Percentiles rank a stretch among this genome's conserved stretches.
Evolutionary conservation across 1,140 invertebrate species (phyloP).

Genomic region (Heterodera schachtii): DNA sequence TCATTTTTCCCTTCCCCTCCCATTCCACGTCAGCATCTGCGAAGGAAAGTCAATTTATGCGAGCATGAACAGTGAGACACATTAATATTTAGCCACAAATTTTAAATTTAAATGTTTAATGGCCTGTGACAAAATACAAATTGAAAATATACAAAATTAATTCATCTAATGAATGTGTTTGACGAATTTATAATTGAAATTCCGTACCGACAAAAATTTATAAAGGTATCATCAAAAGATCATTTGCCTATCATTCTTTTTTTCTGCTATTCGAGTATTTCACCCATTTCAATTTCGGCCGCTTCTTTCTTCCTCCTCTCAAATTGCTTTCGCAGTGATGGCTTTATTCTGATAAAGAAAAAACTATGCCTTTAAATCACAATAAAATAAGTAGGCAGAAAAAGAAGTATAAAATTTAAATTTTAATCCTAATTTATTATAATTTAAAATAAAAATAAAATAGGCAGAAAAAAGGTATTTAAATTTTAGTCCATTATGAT

Average conservation of each 20-base stretch:
- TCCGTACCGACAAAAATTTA: too few relatives aligned
- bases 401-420: not conserved
- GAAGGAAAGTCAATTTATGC: not conserved
- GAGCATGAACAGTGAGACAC: not conserved
- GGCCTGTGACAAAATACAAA: too few relatives aligned
- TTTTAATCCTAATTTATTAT: too few relatives aligned
- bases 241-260: not conserved
- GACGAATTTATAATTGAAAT: too few relatives aligned
- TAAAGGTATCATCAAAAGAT: too few relatives aligned
- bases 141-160: too few relatives aligned
- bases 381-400: not conserved
- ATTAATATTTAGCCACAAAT: not conserved
- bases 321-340: slow-evolving; percentile 52
- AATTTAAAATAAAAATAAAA: too few relatives aligned
- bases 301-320: slow-evolving; percentile 46
- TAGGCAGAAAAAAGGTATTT: too few relatives aligned
- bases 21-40: not conserved
- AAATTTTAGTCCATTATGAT: too few relatives aligned
- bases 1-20: not conserved
- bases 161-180: too few relatives aligned
- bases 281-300: slow-evolving; percentile 40
- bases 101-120: not conserved
- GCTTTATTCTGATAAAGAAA: slow-evolving; percentile 42
- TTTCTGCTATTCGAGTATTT: slow-evolving; percentile 16
- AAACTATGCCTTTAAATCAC: not conserved